phyloP scores from a whole-genome alignment of 2,113 vertebrate species.

The Scomber japonicus region DNA sequence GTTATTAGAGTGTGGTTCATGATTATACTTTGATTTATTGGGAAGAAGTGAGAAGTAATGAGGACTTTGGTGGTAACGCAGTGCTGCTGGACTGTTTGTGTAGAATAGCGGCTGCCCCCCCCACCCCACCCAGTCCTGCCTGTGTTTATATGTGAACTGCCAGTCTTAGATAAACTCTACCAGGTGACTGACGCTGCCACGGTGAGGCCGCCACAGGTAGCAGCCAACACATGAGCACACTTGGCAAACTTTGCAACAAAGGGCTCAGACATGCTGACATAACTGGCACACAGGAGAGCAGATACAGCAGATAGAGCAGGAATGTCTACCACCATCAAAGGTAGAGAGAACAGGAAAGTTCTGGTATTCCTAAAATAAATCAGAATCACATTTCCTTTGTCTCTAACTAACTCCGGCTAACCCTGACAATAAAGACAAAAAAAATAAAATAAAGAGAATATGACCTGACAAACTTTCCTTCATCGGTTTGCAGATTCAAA shows the following conservation, averaged over 20 bases:
- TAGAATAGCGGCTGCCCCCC: not conserved
- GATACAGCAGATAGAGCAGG: slow-evolving; percentile 9
- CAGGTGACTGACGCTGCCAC: slow-evolving; percentile 29
- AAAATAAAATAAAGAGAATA: not conserved
- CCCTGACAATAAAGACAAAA: not conserved
- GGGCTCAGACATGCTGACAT: slow-evolving; percentile 27
- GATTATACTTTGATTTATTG: slow-evolving; percentile 11
- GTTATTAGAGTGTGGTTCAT: not conserved
- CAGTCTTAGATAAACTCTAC: slow-evolving; percentile 45
- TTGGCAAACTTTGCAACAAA: slow-evolving; percentile 35
- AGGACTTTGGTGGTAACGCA: slow-evolving; percentile 27
- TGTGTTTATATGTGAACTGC: slow-evolving; percentile 28
- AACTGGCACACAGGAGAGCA: not conserved
- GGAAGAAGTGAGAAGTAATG: not conserved
- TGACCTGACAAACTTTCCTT: slow-evolving; percentile 9
- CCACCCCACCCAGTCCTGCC: not conserved
- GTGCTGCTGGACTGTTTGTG: slow-evolving; percentile 1
- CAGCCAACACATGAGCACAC: slow-evolving; percentile 38
- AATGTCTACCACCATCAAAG: not conserved
- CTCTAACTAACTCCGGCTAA: slow-evolving; percentile 2
- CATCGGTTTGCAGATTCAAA: slow-evolving; percentile 32
- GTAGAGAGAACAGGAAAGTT: not conserved
- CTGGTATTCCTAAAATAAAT: not conserved
- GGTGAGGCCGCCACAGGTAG: slow-evolving; percentile 42
- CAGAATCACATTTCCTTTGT: slow-evolving; percentile 17